Percentiles rank a stretch among this genome's conserved stretches.
Evolutionary conservation across 2,113 vertebrate species (phyloP).

Genomic region (Spilogale gracilis): DNA sequence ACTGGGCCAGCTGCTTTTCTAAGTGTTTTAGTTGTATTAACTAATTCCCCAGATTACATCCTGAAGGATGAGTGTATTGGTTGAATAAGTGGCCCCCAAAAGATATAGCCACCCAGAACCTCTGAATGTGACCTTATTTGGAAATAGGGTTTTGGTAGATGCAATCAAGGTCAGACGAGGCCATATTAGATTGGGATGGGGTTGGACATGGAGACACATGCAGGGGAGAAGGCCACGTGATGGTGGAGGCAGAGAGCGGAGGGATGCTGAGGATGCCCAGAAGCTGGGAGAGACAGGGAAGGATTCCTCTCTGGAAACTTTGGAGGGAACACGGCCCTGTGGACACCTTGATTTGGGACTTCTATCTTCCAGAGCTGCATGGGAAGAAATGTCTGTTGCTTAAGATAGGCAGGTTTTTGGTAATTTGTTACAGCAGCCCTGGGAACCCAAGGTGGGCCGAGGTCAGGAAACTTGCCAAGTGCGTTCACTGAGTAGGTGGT

Average conservation of each 20-base stretch:
- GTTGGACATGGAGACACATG: neutral
- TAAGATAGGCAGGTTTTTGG: neutral
- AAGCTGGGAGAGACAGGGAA: neutral
- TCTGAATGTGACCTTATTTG: neutral
- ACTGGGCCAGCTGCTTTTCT: accelerated
- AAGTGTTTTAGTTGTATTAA: neutral
- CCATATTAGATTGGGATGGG: neutral
- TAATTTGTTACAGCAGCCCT: neutral
- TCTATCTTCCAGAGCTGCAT: neutral
- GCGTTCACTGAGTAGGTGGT: accelerated
- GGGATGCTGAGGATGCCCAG: accelerated
- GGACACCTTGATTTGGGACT: no score
- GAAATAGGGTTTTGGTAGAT: neutral
- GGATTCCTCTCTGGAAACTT: neutral
- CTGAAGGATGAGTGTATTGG: neutral
- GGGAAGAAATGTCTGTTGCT: neutral
- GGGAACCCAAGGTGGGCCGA: neutral
- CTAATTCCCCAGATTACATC: neutral
- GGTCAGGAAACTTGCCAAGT: neutral
- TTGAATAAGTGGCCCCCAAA: neutral
- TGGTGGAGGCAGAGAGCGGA: neutral
- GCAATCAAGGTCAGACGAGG: neutral
- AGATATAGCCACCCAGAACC: neutral
- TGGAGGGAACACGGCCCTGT: accelerated
- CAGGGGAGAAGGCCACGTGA: neutral